Base-by-base conservation (phyloP, 2,888 invertebrate genomes). In the Calameuta idolon region DNA sequence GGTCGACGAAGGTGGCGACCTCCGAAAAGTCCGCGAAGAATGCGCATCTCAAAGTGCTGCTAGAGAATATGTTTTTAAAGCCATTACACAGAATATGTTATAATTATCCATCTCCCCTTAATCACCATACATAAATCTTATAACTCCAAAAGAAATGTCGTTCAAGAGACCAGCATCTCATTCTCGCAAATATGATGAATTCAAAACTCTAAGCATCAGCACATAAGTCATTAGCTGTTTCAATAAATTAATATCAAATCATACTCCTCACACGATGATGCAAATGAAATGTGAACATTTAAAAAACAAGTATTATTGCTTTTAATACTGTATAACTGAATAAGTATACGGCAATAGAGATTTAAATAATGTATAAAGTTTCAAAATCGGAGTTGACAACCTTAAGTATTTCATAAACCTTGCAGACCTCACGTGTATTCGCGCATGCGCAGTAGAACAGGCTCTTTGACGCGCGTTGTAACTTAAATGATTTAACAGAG, bases 1-100 rank as follows among this genome's bases (percentile, higher is more conserved):
- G 90, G 90, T 87, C 90, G 87, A 81, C 81, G 87, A 83, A 85
- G 75, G 87, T 86, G 85, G 89, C 89, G 90, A 85, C 89, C 84
- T 85, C 87, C 80, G 75, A 74, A 68, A 77, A 84, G 73, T 37
- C 35, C 81, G 30, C 73, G 78, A 78, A 84, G 71, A 69, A 80
- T 82, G 82, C 82, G 82, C 86, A 85, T 83, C 81, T 83, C 40
- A 69, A 80, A 78, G 68, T 34, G 11, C 15, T 71, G 23, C 9
- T 11, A 12, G 3, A 71, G 71, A 11, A 1, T 55, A 55, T 23
- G 23, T 55, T 55, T 55, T 9, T 15, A 23, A 55, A 55, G 2
- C 5, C 55, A 23, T 55, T 23, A 55, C 23, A 55, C 55, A 9
- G 23, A 55, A 55, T 55, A 23, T 23, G 9, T 23, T 23, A 55